These are phyloP conservation scores for Artibeus jamaicensis DNA, from an alignment of 2,797 vertebrate species.

Conservation along the genomic window DNA sequence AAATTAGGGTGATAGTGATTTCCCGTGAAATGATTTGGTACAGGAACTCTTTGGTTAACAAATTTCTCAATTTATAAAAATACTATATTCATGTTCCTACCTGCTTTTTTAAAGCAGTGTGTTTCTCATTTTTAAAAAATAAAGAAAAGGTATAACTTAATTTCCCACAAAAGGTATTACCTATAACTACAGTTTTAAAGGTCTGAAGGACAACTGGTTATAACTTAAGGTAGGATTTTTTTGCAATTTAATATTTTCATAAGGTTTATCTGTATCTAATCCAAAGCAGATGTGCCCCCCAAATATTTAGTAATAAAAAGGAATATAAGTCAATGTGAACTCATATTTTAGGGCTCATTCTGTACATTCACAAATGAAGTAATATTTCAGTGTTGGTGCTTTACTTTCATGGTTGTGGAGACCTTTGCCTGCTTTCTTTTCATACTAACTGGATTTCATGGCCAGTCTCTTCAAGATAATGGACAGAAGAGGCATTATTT, in stretches of 20 bases:
- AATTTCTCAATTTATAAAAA: neutral
- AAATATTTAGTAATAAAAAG: neutral
- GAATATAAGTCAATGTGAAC: neutral
- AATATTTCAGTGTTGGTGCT: neutral
- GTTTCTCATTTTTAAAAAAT: slow-evolving; percentile 31
- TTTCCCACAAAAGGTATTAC: neutral
- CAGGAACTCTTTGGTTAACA: neutral
- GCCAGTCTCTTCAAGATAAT: neutral
- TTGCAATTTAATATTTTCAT: neutral
- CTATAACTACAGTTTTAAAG: neutral
- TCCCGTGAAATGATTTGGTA: slow-evolving; percentile 8
- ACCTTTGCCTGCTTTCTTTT: neutral
- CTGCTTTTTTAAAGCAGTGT: neutral
- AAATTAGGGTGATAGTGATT: neutral
- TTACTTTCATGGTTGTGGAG: neutral
- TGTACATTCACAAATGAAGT: neutral
- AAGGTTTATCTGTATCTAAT: slow-evolving; percentile 7
- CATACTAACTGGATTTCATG: neutral
- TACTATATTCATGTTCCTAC: neutral
- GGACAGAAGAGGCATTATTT: neutral
- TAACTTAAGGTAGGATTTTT: slow-evolving; percentile 33
- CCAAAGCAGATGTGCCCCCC: slow-evolving; percentile 2
- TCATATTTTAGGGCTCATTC: neutral
- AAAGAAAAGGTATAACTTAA: neutral
- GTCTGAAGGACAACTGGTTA: neutral